Percentiles rank a stretch among this genome's conserved stretches.
Conservation (phyloP, 2,888 invertebrate genomes). For the Euphydryas editha region DNA sequence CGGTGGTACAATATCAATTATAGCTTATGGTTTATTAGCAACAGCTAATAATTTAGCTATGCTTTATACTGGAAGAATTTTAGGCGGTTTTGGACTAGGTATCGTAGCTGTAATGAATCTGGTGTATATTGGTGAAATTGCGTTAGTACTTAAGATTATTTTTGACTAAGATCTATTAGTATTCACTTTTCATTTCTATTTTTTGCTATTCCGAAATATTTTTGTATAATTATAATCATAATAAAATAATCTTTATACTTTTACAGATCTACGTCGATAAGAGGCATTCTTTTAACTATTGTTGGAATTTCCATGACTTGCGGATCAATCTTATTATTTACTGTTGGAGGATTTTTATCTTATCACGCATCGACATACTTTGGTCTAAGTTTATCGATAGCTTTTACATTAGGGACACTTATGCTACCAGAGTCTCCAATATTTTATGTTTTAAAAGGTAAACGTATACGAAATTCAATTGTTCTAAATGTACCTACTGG, state of each 20-base stretch:
- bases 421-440: slow-evolving; percentile 58
- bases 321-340: slow-evolving; percentile 49
- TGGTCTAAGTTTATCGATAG: slow-evolving; percentile 42
- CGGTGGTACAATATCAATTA: slow-evolving; percentile 43
- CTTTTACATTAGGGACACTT: slow-evolving; percentile 43
- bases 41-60: slow-evolving; percentile 48
- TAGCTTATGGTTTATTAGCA: slow-evolving; percentile 49
- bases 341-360: slow-evolving; percentile 49
- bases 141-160: slow-evolving; percentile 48
- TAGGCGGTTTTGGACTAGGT: slow-evolving; percentile 49
- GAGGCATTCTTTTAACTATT: slow-evolving; percentile 53
- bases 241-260: neutral
- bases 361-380: slow-evolving; percentile 48
- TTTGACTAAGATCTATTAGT: too few species aligned
- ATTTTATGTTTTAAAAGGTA: slow-evolving; percentile 54
- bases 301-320: slow-evolving; percentile 50
- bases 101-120: slow-evolving; percentile 50
- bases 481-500: neutral
- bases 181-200: too few species aligned
- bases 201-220: neutral
- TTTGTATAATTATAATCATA: neutral
- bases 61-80: slow-evolving; percentile 50
- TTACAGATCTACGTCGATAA: slow-evolving; percentile 54
- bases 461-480: slow-evolving; percentile 6
- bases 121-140: slow-evolving; percentile 60